Base-by-base conservation (phyloP, 2,113 vertebrate genomes). In the Megaceryle torquata region DNA sequence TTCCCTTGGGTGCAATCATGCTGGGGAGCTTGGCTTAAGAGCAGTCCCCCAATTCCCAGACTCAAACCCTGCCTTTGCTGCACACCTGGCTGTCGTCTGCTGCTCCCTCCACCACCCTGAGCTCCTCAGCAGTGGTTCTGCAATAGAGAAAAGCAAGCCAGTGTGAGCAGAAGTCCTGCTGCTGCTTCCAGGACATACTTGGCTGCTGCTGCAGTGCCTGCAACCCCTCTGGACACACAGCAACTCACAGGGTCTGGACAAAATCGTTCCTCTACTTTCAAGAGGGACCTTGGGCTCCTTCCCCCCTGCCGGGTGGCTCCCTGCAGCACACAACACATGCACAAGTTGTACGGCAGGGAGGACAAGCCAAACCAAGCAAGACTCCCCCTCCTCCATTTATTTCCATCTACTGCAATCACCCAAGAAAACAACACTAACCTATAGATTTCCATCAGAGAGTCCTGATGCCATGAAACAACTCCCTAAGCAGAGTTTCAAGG, bases 1-100 rank as follows among this genome's bases (percentile, higher is more conserved):
- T 64, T 25, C 51, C 54, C 22, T 57, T 9, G 35, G 72, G 31
- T 0, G 0, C 35, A 43, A 71, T 15, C 3, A 0, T 10, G 13
- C 0, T 11, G 61, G 43, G 28, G 15, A 77, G 7, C n/a, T 18
- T 6, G 0, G 4, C 28, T 50, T 75, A 84, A 57, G 35, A 60
- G 77, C 77, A 33, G 29, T 1, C 22, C 56, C 69, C 77, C 33
- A 6, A 71, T 21, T 72, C 33, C 48, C 70, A 39, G 43, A 11
- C 21, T 43, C 57, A 48, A 51, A 25, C 10, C 18, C 51, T 8
- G 46, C 31, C 51, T 63, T 46, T 9, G 25, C 54, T 39, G 76
- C 68, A 71, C 13, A 53, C 71, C 80, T 59, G 82, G 19, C 71
- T 80, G 75, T 24, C 1, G 0, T 64, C 60, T 54, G 28, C 70